A percentile compares a stretch with the other conserved stretches of the same genome.
phyloP scores from a whole-genome alignment of 2,888 invertebrate genomes.

The Seira musarum region DNA sequence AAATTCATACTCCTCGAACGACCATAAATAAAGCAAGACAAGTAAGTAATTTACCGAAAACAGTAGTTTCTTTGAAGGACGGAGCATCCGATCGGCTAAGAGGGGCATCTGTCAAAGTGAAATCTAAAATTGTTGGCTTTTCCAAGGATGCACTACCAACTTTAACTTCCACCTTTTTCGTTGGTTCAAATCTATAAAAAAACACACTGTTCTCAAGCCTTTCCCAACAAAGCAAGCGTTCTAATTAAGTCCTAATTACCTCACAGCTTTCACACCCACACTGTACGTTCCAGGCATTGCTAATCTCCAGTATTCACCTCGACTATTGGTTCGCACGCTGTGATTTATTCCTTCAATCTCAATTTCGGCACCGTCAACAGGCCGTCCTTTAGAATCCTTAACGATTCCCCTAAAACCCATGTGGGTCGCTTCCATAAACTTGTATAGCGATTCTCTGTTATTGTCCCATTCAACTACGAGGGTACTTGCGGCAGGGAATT shows the following conservation, averaged over 20 bases:
- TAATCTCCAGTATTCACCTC: conserved; percentile 96
- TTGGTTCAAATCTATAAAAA: conserved; percentile 56
- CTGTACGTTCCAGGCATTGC: conserved; percentile 90
- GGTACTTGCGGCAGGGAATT: conserved; percentile 84
- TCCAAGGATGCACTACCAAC: conserved; percentile 22
- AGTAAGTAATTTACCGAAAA: conserved; percentile 44
- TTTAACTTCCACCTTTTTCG: conserved; percentile 56
- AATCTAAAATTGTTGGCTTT: conserved; percentile 56
- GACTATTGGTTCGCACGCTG: conserved; percentile 82
- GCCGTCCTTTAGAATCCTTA: conserved; percentile 77
- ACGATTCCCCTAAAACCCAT: conserved; percentile 82
- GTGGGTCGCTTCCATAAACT: conserved; percentile 87
- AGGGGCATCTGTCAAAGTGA: conserved; percentile 35
- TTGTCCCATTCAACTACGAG: conserved; percentile 86
- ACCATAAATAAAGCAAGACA: conserved; percentile 5
- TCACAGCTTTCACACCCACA: conserved; percentile 81
- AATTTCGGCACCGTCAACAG: conserved; percentile 83
- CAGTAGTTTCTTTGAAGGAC: neutral
- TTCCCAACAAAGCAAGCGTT: too few relatives aligned
- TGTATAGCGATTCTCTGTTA: conserved; percentile 88
- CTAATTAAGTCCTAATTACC: conserved; percentile 76
- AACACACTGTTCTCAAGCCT: too few relatives aligned
- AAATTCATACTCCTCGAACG: too few relatives aligned
- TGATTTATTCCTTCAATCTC: conserved; percentile 85
- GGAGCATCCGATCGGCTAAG: neutral